Evolutionary conservation across 2,797 vertebrate species (phyloP).

Genomic region (Sebastes minor): DNA sequence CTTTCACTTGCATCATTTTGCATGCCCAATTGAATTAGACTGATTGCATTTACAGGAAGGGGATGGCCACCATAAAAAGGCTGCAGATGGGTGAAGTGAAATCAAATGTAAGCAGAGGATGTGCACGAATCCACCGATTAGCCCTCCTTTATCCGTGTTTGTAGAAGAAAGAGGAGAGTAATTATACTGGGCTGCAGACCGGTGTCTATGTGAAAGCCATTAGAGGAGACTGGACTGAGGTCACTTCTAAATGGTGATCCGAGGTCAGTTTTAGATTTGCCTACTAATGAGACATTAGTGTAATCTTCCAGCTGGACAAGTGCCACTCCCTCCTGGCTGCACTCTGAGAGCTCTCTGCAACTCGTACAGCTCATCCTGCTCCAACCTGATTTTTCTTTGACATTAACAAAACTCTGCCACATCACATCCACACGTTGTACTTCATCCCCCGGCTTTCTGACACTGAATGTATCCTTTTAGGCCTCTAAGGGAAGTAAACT

Average conservation of each 20-base stretch:
- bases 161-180: constrained; percentile 45
- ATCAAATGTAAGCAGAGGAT: constrained; percentile 68
- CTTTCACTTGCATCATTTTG: constrained; percentile 72
- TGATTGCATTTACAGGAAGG: constrained; percentile 71
- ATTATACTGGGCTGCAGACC: constrained; percentile 49
- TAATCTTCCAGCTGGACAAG: constrained; percentile 73
- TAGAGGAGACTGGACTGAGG: constrained; percentile 54
- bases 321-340: constrained; percentile 60
- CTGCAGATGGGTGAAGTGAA: constrained; percentile 71
- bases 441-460: not conserved
- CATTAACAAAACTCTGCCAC: constrained; percentile 16
- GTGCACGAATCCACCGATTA: constrained; percentile 62
- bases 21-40: constrained; percentile 74
- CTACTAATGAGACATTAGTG: constrained; percentile 74
- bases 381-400: constrained; percentile 24
- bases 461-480: not conserved
- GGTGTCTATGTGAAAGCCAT: constrained; percentile 64
- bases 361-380: constrained; percentile 16
- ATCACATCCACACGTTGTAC: not conserved
- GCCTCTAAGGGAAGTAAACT: not conserved
- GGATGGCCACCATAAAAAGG: constrained; percentile 66
- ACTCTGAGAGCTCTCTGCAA: constrained; percentile 40
- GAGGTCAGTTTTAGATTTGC: constrained; percentile 70
- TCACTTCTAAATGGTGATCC: constrained; percentile 61
- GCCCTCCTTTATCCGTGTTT: constrained; percentile 52